Evolutionary conservation across 2,113 vertebrate species (phyloP).

Genomic region (Apodemus speciosus): DNA sequence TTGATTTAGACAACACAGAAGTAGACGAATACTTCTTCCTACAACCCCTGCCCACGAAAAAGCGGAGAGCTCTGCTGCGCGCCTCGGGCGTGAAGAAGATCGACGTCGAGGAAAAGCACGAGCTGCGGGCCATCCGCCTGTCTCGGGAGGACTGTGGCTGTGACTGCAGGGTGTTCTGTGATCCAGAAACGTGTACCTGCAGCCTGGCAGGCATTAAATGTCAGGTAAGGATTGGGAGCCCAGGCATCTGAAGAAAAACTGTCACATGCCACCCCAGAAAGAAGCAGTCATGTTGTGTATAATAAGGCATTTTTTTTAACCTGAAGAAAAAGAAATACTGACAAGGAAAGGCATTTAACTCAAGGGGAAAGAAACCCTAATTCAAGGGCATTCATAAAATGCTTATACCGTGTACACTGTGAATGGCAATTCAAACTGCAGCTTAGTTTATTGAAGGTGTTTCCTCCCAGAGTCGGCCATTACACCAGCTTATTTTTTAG

Average conservation of each 20-base stretch:
- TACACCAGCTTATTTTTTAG: background rate
- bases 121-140: conserved; percentile 95
- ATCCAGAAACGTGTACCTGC: conserved; percentile 98
- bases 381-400: background rate
- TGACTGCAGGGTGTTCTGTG: conserved; percentile 96
- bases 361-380: background rate
- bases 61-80: conserved; percentile 93
- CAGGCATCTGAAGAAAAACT: background rate
- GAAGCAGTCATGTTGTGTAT: background rate
- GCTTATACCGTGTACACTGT: background rate
- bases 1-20: conserved; percentile 98
- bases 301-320: background rate
- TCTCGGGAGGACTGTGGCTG: conserved; percentile 98
- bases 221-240: conserved; percentile 88
- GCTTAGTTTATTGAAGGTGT: background rate
- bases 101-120: conserved; percentile 97
- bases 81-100: conserved; percentile 98
- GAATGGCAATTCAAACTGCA: background rate
- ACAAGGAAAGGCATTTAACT: background rate
- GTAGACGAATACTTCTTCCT: conserved; percentile 99
- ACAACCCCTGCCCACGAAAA: conserved; percentile 97
- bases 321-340: background rate
- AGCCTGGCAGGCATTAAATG: conserved; percentile 98
- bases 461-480: background rate
- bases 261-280: background rate